Evolutionary conservation across 2,113 vertebrate genomes (phyloP), one percentile per base, ranked within the genome.

Genomic region (Dendrocopos noguchii): DNA sequence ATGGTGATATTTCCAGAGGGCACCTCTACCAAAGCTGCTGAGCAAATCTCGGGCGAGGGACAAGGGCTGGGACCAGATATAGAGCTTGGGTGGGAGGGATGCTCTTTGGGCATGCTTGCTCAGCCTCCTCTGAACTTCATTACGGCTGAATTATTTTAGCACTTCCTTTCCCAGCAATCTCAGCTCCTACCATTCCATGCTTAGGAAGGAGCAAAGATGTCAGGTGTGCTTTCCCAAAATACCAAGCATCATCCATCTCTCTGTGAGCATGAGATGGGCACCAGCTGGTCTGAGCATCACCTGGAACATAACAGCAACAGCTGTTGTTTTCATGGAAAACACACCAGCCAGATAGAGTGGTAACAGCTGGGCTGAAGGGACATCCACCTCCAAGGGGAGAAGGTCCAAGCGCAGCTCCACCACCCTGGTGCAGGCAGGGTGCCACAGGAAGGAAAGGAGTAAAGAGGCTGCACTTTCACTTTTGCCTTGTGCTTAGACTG

Each of bases 381-480:
- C 65, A 80, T 7, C 56, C 27, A 16, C 12, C 12, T 4, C 15
- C 33, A 33, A 29, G 52, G 17, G 27, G 12, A 82, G 27, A 76
- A n/a, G 67, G 36, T 59, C 55, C 64, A 31, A 33, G 59, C 1
- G 0, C 0, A 6, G 29, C 34, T 46, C 27, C 36, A 56, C 7
- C 33, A 28, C 18, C 16, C n/a, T 12, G 3, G 9, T 44, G 47
- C 34, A 31, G 56, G 64, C 68, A 83, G 65, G 57, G 20, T 60
- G 65, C 65, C 0, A 16, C 1, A 0, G 2, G 47, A 17, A 39
- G 42, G 47, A 53, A 50, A 53, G 67, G 31, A 56, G 67, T 24
- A 70, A 3, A 76, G 0, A 5, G 76, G 25, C 86, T 96, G 70
- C 90, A 72, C 93, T 96, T 96, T 95, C 95, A 34, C 92, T 96